These are phyloP conservation scores for Leptinotarsa lineolata DNA, from an alignment of 1,140 invertebrate genomes.

Conservation along the genomic window DNA sequence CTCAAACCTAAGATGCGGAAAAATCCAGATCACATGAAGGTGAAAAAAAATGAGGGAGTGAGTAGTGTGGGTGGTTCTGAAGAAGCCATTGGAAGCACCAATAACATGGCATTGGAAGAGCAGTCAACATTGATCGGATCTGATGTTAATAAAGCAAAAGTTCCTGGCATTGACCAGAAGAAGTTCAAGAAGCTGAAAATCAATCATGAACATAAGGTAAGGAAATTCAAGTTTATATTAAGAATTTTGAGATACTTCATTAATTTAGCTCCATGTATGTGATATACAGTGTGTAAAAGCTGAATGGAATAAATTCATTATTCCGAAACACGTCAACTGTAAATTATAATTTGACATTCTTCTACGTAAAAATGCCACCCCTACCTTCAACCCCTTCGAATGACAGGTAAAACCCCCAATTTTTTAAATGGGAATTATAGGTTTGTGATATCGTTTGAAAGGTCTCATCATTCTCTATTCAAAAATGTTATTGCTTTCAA, in stretches of 20 bases:
- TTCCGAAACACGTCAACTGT: too few species aligned
- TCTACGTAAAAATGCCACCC: too few species aligned
- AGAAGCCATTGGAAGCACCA: slow-evolving; percentile 13
- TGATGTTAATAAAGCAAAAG: slow-evolving; percentile 13
- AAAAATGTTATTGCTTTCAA: too few species aligned
- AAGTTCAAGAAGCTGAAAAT: slow-evolving; percentile 56
- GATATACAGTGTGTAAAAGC: too few species aligned
- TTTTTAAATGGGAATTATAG: too few species aligned
- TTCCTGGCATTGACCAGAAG: slow-evolving; percentile 35
- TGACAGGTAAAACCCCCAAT: too few species aligned
- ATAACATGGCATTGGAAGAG: slow-evolving; percentile 13
- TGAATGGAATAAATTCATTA: too few species aligned
- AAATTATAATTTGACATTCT: too few species aligned
- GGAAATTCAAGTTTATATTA: neutral
- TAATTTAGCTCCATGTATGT: too few species aligned
- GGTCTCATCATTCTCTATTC: too few species aligned
- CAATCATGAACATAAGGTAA: slow-evolving; percentile 51
- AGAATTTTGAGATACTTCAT: neutral
- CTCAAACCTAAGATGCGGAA: slow-evolving; percentile 54
- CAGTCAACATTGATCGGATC: neutral
- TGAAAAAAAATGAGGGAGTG: slow-evolving; percentile 35
- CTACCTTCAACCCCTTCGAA: too few species aligned
- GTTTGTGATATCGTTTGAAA: too few species aligned
- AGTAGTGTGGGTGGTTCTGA: neutral
- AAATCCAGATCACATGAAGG: slow-evolving; percentile 54